Evolutionary conservation across 2,888 invertebrate species (phyloP), one percentile per base, ranked within the genome.

Genomic region (Bellardia bayeri): DNA sequence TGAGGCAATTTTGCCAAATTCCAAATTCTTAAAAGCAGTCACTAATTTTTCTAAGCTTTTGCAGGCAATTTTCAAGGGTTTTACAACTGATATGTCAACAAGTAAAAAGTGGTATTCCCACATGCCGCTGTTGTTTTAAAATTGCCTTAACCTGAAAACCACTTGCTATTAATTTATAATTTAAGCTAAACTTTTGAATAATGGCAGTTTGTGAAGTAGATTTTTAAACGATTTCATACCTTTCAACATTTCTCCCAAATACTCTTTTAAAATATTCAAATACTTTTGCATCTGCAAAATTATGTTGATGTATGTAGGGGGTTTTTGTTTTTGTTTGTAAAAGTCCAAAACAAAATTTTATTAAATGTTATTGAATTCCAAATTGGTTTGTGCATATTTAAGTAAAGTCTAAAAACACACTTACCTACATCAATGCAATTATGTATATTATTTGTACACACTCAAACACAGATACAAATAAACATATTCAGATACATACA

Each of bases 271-370:
- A 64, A 14, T 40, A 16, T 16, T 64, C 23, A 72, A 64, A 11
- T 56, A 4, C 23, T n/a, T 56, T 9, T 40, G 42, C 58, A 68
- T 56, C 23, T 51, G 58, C 30, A 51, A 58, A 11, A 61, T 74
- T n/a, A 14, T 51, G 58, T 71, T 8, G 49, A 64, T 33, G n/a
- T 51, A 49, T 14, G 61, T 56, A 56, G 16, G 4, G 11, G 49
- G 37, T 45, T 7, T 78, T 63, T 8, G 49, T 54, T 23, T 51
- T 61, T 37, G 30, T 23, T 72, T 23, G 11, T 1, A 6, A 82
- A 75, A 69, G 30, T 3, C 49, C 49, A 82, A 82, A 58, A 68
- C n/a, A 82, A 63, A 11, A 69, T 30, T 51, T 68, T 76, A 40
- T 51, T 68, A 42, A 69, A 54, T 66, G 49, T 75, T 75, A 61